Percentiles rank a stretch among this genome's conserved stretches.
These are phyloP conservation scores for Papilio glaucus DNA, from an alignment of 1,140 invertebrate species.

Conservation along the genomic window DNA sequence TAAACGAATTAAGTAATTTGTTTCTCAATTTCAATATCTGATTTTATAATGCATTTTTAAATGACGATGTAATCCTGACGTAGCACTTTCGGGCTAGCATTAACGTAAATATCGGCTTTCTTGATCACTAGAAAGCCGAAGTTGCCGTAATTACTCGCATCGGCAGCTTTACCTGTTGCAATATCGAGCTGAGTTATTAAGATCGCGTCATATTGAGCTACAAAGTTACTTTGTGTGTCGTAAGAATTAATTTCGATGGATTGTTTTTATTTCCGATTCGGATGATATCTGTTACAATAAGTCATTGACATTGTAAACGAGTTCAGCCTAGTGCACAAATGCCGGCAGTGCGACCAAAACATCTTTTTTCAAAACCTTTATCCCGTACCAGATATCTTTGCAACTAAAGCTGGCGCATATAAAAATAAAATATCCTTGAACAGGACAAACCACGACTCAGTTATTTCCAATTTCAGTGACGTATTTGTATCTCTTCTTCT, in stretches of 20 bases:
- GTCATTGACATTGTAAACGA: neutral
- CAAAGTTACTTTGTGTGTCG: neutral
- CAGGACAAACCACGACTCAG: too few species aligned
- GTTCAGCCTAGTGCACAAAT: too few species aligned
- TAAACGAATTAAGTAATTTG: neutral
- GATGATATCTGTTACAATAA: neutral
- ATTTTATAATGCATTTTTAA: neutral
- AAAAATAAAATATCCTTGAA: too few species aligned
- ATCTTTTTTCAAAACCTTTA: too few species aligned
- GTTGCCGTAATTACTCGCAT: neutral
- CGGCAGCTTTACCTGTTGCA: neutral
- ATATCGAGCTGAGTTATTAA: neutral
- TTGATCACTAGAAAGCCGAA: slow-evolving; percentile 13
- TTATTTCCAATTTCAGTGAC: too few species aligned
- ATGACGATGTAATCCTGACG: neutral
- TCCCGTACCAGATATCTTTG: too few species aligned
- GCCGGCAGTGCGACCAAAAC: too few species aligned
- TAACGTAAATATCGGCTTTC: slow-evolving; percentile 20
- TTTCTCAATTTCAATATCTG: neutral
- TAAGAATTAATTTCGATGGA: neutral
- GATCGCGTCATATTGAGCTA: neutral
- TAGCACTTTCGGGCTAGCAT: slow-evolving; percentile 3
- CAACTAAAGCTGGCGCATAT: too few species aligned
- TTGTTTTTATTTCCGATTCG: neutral
- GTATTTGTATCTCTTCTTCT: too few species aligned